These are phyloP conservation scores for Ictalurus furcatus DNA, from an alignment of 2,113 vertebrate genomes.

Conservation along the genomic window DNA sequence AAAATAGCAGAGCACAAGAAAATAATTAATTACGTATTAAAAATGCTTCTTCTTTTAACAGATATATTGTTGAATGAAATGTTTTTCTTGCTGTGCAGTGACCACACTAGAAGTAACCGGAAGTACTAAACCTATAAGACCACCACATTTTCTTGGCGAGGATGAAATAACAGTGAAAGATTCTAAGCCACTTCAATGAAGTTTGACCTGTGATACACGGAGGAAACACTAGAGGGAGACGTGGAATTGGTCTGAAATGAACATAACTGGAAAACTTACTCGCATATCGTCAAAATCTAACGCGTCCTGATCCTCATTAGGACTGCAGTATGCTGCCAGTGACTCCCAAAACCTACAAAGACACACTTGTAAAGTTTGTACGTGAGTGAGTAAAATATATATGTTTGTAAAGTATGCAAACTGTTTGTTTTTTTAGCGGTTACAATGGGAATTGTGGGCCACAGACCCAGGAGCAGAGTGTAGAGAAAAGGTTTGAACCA, in stretches of 20 bases:
- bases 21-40: neutral
- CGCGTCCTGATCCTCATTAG: neutral
- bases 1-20: neutral
- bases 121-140: neutral
- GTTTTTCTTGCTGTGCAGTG: neutral
- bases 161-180: neutral
- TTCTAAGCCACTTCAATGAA: neutral
- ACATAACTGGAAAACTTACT: neutral
- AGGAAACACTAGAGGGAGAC: constrained; percentile 18
- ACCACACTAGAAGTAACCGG: neutral
- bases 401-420: no score
- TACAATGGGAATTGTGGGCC: neutral
- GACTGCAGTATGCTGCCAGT: neutral
- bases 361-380: neutral
- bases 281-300: no score
- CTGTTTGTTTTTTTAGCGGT: neutral
- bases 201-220: neutral
- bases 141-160: neutral
- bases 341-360: neutral
- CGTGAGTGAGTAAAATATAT: neutral
- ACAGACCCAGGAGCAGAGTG: neutral
- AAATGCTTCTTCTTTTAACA: neutral
- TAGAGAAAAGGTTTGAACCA: neutral
- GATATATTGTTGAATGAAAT: neutral
- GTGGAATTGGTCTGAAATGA: neutral